These are phyloP conservation scores for Cephus rjabovi DNA, from an alignment of 2,888 invertebrate species.

Conservation along the genomic window DNA sequence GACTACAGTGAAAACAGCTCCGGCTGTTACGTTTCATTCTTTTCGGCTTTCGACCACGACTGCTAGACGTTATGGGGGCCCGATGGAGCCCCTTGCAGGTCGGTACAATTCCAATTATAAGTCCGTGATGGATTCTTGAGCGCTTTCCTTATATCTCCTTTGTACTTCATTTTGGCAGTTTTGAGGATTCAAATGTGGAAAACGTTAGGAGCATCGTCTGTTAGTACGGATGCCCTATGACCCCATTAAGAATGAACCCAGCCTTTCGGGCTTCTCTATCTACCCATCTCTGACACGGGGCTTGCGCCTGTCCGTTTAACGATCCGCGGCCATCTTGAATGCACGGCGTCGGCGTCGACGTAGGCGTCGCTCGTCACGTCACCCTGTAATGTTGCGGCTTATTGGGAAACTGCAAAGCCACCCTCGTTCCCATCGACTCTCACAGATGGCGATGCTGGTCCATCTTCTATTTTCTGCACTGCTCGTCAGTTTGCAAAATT, in stretches of 20 bases:
- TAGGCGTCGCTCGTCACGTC: conserved; percentile 50
- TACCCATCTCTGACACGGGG: conserved; percentile 27
- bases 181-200: neutral
- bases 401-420: conserved; percentile 56
- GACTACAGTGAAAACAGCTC: neutral
- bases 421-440: conserved; percentile 52
- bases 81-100: neutral
- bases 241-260: neutral
- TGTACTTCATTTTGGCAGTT: neutral
- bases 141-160: neutral
- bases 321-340: conserved; percentile 54
- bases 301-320: conserved; percentile 57
- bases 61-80: neutral
- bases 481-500: neutral
- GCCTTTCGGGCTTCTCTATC: conserved; percentile 1
- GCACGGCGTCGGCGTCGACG: conserved; percentile 51
- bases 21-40: neutral
- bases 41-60: neutral
- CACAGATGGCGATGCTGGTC: conserved; percentile 55
- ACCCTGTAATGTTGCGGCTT: conserved; percentile 51
- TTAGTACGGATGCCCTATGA: neutral
- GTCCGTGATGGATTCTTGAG: neutral
- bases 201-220: neutral
- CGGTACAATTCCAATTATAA: neutral
- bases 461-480: conserved; percentile 8